Conservation (phyloP, 2,113 vertebrate species). For the Ellobius talpinus region DNA sequence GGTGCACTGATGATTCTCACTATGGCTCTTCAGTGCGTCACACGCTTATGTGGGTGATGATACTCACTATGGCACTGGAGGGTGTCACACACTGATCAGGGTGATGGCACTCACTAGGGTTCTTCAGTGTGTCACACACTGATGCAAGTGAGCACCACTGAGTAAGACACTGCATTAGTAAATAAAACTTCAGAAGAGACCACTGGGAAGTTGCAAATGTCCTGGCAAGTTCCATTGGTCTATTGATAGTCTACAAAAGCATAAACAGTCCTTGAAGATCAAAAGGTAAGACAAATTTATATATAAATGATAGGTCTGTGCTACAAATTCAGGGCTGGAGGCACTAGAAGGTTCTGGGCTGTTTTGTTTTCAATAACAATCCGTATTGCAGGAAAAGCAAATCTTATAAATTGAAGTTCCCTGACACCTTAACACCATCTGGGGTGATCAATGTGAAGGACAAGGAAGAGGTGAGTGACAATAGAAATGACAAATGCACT, state of each 20-base stretch:
- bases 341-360: neutral
- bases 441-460: neutral
- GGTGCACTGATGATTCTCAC: neutral
- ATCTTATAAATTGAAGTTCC: neutral
- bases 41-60: neutral
- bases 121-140: neutral
- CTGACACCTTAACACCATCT: slow-evolving; percentile 41
- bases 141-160: neutral
- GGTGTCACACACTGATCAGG: neutral
- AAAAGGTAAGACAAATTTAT: neutral
- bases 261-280: neutral
- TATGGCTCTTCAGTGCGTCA: neutral
- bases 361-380: slow-evolving; percentile 42
- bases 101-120: neutral
- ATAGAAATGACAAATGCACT: neutral
- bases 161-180: neutral
- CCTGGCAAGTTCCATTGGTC: neutral
- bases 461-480: slow-evolving; percentile 10
- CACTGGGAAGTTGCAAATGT: neutral
- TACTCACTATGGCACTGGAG: neutral
- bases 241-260: neutral
- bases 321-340: neutral
- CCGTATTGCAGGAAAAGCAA: neutral
- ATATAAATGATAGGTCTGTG: neutral
- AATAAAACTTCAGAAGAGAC: slow-evolving; percentile 7